Evolutionary conservation across 2,888 invertebrate genomes (phyloP).

Genomic region (Leucophenga maculata): DNA sequence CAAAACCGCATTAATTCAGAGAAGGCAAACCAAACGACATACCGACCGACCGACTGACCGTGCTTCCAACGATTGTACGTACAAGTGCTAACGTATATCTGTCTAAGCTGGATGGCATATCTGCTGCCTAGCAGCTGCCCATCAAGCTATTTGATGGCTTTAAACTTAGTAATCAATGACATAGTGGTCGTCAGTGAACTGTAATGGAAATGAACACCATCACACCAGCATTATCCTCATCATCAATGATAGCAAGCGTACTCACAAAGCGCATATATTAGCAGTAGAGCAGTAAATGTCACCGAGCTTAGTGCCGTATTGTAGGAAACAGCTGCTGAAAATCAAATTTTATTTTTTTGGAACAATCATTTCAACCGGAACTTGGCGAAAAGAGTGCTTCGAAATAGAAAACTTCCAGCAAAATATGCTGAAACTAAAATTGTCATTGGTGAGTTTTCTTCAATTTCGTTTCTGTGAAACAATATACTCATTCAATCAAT

Average conservation of each 20-base stretch:
- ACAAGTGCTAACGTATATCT: too few relatives aligned
- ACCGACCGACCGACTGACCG: too few relatives aligned
- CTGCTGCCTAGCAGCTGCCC: too few relatives aligned
- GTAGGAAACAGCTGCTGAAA: slow-evolving; percentile 15
- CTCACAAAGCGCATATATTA: slow-evolving; percentile 15
- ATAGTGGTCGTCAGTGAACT: not conserved
- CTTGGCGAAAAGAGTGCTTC: not conserved
- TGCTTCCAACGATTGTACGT: too few relatives aligned
- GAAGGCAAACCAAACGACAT: not conserved
- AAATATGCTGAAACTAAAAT: not conserved
- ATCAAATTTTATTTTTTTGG: not conserved
- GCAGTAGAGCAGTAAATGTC: not conserved
- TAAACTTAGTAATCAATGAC: slow-evolving; percentile 14
- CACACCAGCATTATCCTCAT: too few relatives aligned
- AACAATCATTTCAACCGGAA: not conserved
- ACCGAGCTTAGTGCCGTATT: not conserved
- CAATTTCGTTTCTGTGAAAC: too few relatives aligned
- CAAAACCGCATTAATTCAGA: slow-evolving; percentile 17
- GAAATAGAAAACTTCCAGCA: too few relatives aligned
- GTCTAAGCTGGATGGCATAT: too few relatives aligned
- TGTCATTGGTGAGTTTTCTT: not conserved
- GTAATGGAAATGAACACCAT: too few relatives aligned
- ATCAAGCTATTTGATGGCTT: not conserved
- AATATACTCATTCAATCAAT: too few relatives aligned
- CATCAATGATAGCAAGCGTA: not conserved